A percentile compares a stretch with the other conserved stretches of the same genome.
Evolutionary conservation across 2,888 invertebrate genomes (phyloP).

Genomic region (Cerastoderma edule): DNA sequence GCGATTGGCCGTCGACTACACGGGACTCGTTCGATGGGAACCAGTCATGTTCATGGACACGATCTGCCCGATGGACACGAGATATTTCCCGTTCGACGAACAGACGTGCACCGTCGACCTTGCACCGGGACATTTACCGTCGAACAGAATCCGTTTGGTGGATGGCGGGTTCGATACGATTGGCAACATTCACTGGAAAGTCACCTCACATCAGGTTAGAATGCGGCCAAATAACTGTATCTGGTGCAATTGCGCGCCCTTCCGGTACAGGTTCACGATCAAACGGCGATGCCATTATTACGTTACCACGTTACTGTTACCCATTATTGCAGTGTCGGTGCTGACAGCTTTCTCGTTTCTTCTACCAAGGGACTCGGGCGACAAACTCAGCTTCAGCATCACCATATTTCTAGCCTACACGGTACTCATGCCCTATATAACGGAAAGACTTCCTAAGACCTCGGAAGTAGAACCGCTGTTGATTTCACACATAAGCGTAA

Average conservation of each 20-base stretch:
- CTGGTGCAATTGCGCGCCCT: too few species aligned
- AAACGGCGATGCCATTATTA: neutral
- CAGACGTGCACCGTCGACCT: neutral
- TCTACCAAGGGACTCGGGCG: neutral
- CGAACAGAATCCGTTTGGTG: too few species aligned
- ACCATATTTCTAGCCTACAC: slow-evolving; percentile 8
- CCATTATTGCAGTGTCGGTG: neutral
- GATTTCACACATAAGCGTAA: neutral
- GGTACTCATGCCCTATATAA: neutral
- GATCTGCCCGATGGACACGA: neutral
- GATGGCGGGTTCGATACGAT: too few species aligned
- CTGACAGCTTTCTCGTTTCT: neutral
- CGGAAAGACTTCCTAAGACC: slow-evolving; percentile 5
- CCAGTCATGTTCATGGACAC: neutral
- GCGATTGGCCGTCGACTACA: neutral
- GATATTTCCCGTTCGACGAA: slow-evolving; percentile 7
- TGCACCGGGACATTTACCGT: too few species aligned
- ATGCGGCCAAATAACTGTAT: too few species aligned
- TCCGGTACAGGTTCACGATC: neutral
- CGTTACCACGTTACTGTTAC: neutral
- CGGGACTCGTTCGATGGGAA: neutral
- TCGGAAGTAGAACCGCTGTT: neutral
- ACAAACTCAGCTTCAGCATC: slow-evolving; percentile 2
- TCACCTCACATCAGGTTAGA: too few species aligned
- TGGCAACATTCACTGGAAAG: too few species aligned